These are phyloP conservation scores for Drosophila sordidula DNA, from an alignment of 2,888 invertebrate species.

Conservation along the genomic window DNA sequence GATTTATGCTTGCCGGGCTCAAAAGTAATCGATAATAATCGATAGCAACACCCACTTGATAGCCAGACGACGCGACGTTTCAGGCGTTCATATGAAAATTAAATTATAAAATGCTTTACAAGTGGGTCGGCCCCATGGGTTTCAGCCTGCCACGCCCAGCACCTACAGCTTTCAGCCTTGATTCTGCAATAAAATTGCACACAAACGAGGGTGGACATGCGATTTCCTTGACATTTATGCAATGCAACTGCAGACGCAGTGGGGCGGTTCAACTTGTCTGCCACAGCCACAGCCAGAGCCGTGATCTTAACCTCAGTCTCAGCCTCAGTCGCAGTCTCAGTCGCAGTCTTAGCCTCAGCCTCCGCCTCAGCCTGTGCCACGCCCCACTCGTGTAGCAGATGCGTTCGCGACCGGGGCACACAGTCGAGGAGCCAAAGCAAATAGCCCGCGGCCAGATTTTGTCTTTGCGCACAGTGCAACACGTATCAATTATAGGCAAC, in stretches of 20 bases:
- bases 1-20: conserved; percentile 70
- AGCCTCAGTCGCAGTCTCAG: too few relatives aligned
- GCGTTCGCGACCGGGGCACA: conserved; percentile 32
- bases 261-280: conserved; percentile 62
- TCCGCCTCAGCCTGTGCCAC: conserved; percentile 46
- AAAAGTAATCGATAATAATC: conserved; percentile 79
- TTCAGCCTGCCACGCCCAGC: conserved; percentile 44
- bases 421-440: conserved; percentile 67
- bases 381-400: conserved; percentile 71
- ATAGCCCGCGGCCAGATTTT: conserved; percentile 77
- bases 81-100: conserved; percentile 80
- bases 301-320: conserved; percentile 14
- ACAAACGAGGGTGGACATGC: conserved; percentile 80
- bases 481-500: conserved; percentile 76
- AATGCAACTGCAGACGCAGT: conserved; percentile 71
- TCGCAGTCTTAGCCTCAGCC: too few relatives aligned
- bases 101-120: conserved; percentile 84
- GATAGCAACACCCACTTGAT: conserved; percentile 78
- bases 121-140: conserved; percentile 69
- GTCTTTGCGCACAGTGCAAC: conserved; percentile 78
- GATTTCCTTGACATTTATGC: conserved; percentile 81
- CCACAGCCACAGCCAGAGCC: conserved; percentile 23
- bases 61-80: conserved; percentile 49
- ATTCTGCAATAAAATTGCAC: conserved; percentile 67
- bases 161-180: conserved; percentile 32